Evolutionary conservation across 2,888 invertebrate species (phyloP).

Genomic region (Coleophora deauratella): DNA sequence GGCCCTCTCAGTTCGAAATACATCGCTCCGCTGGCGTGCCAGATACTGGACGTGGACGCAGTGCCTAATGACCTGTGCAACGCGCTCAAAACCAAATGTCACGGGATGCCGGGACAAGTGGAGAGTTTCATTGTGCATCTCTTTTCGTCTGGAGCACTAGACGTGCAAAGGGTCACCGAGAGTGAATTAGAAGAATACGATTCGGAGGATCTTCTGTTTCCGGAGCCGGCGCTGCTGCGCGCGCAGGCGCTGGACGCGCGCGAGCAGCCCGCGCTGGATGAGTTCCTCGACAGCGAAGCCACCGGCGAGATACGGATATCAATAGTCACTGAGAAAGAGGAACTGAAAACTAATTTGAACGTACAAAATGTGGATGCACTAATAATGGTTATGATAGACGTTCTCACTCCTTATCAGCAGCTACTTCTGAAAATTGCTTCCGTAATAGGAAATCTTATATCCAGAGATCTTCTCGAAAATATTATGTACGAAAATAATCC

Average conservation of each 20-base stretch:
- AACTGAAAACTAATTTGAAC: constrained; percentile 49
- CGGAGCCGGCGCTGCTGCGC: constrained; percentile 36
- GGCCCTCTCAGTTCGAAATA: constrained; percentile 45
- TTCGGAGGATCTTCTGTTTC: constrained; percentile 49
- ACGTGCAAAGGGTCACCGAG: constrained; percentile 38
- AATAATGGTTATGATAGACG: constrained; percentile 70
- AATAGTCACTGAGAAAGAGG: constrained; percentile 42
- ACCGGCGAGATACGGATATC: constrained; percentile 43
- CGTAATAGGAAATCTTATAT: constrained; percentile 70
- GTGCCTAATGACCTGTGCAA: constrained; percentile 68
- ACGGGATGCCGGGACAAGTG: constrained; percentile 67
- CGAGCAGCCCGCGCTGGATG: constrained; percentile 41
- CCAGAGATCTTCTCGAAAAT: constrained; percentile 64
- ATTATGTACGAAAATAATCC: constrained; percentile 69
- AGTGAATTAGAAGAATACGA: constrained; percentile 33
- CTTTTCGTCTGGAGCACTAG: constrained; percentile 60
- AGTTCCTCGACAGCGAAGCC: constrained; percentile 33
- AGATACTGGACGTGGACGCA: constrained; percentile 73
- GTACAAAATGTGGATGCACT: constrained; percentile 60
- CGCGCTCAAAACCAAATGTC: constrained; percentile 56
- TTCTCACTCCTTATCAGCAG: constrained; percentile 75
- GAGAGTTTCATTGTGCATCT: constrained; percentile 67
- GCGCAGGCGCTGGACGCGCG: constrained; percentile 45
- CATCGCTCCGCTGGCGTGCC: constrained; percentile 72
- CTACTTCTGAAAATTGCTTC: constrained; percentile 75